phyloP scores from a whole-genome alignment of 2,113 vertebrate genomes.

The Triplophysa rosa region DNA sequence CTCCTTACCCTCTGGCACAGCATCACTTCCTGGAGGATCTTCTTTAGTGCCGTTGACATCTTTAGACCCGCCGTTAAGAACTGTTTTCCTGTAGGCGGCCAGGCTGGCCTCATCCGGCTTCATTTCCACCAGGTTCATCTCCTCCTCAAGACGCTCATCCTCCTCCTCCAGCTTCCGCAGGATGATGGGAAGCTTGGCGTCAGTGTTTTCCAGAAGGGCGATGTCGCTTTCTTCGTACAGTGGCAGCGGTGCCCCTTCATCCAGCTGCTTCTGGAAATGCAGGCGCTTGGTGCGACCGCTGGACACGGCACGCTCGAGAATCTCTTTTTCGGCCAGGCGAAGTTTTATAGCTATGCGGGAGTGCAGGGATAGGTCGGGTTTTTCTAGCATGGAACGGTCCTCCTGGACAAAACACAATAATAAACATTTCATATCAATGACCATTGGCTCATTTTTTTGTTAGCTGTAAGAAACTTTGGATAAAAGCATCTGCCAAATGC shows the following conservation, averaged over 20 bases:
- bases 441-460: too few relatives aligned
- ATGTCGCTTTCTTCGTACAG: conserved; percentile 85
- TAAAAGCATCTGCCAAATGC: too few relatives aligned
- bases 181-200: conserved; percentile 86
- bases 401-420: conserved; percentile 71
- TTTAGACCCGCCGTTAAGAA: conserved; percentile 80
- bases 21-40: conserved; percentile 36
- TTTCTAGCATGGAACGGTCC: conserved; percentile 82
- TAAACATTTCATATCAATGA: not conserved
- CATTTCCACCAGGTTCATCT: conserved; percentile 64
- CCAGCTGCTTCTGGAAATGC: conserved; percentile 78
- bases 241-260: conserved; percentile 78
- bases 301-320: conserved; percentile 83
- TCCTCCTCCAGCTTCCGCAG: conserved; percentile 82
- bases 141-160: conserved; percentile 68
- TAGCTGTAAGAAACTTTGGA: too few relatives aligned
- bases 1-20: conserved; percentile 37
- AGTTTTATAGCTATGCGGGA: conserved; percentile 83
- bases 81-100: conserved; percentile 62
- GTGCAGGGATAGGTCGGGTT: conserved; percentile 78
- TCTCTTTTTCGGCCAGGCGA: conserved; percentile 92
- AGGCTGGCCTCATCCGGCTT: conserved; percentile 67
- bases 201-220: conserved; percentile 83
- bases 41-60: conserved; percentile 69
- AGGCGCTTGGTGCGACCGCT: conserved; percentile 79